Percentiles rank a stretch among this genome's conserved stretches.
Conservation (phyloP, 1,140 invertebrate species). For the Drosophila rhopaloa region DNA sequence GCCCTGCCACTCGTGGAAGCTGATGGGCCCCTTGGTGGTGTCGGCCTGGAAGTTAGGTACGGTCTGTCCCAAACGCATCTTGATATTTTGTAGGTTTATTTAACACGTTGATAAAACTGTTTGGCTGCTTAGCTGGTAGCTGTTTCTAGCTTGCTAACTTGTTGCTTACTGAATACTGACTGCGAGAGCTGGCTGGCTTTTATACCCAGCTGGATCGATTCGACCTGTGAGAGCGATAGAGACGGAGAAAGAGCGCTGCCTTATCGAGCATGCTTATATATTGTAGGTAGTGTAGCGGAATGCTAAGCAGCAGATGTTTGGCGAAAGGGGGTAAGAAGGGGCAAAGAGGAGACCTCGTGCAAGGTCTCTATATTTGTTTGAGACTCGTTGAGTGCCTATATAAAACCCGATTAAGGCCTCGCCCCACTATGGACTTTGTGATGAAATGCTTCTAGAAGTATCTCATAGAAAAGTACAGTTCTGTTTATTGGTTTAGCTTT, state of each 20-base stretch:
- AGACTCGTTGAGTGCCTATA: background rate
- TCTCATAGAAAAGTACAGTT: slow-evolving; percentile 19
- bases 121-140: slow-evolving; percentile 10
- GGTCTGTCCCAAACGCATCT: slow-evolving; percentile 89
- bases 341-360: background rate
- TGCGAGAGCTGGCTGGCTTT: slow-evolving; percentile 33
- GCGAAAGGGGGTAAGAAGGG: background rate
- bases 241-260: slow-evolving; percentile 2
- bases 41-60: slow-evolving; percentile 92
- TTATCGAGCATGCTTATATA: slow-evolving; percentile 34
- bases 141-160: slow-evolving; percentile 23
- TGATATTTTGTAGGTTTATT: slow-evolving; percentile 10
- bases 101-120: background rate
- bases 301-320: background rate
- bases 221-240: slow-evolving; percentile 15
- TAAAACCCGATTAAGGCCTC: slow-evolving; percentile 14
- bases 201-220: slow-evolving; percentile 33
- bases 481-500: background rate
- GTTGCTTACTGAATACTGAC: slow-evolving; percentile 57
- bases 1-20: slow-evolving; percentile 91
- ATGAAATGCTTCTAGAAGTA: slow-evolving; percentile 32
- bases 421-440: slow-evolving; percentile 21
- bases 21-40: slow-evolving; percentile 90
- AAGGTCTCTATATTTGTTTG: slow-evolving; percentile 8
- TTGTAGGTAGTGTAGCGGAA: background rate